Evolutionary conservation across 2,113 vertebrate genomes (phyloP), one percentile per base, ranked within the genome.

Genomic region (Callorhinus ursinus): DNA sequence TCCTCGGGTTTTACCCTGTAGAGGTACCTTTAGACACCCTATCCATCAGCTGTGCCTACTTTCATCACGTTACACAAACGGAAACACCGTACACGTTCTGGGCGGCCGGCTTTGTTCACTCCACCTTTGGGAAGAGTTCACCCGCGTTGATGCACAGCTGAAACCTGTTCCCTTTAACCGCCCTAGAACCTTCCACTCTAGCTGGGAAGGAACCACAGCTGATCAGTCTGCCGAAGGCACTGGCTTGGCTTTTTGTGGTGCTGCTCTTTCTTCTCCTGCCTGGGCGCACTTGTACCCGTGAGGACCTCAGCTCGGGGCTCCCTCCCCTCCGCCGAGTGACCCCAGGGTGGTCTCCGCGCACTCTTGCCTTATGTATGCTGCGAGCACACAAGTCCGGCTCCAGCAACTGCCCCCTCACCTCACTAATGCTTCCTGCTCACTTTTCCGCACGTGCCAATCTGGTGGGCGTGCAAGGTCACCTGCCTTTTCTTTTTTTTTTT

Each of bases 241-340:
- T 39, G n/a, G 31, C 46, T 53, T 72, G 69, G 39, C 80, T 39
- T 88, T 46, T 26, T 33, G 31, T 33, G 31, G 51, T 4, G 16
- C 74, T 67, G 49, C 42, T 22, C 74, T 59, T 67, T n/a, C 46
- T 46, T 36, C 42, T 49, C 36, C 26, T 12, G 55, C 15, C 49
- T 19, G 6, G 9, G 26, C 13, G 18, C 2, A 3, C 21, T 19
- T 1, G 28, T 2, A 71, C n/a, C 18, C 26, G 53, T 0, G 4
- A 18, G 53, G 24, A 36, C 24, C 31, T 2, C 4, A 1, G 42
- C n/a, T 18, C 28, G 7, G 0, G 9, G 39, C 16, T 11, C 28
- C 91, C 49, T 6, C 21, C 15, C 49, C 63, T 59, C 36, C 18
- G 57, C 49, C 1, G 12, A 42, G 36, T 8, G 10, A 65, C 4